Evolutionary conservation across 2,113 vertebrate genomes (phyloP).

Genomic region (Pomatorhinus ruficollis): DNA sequence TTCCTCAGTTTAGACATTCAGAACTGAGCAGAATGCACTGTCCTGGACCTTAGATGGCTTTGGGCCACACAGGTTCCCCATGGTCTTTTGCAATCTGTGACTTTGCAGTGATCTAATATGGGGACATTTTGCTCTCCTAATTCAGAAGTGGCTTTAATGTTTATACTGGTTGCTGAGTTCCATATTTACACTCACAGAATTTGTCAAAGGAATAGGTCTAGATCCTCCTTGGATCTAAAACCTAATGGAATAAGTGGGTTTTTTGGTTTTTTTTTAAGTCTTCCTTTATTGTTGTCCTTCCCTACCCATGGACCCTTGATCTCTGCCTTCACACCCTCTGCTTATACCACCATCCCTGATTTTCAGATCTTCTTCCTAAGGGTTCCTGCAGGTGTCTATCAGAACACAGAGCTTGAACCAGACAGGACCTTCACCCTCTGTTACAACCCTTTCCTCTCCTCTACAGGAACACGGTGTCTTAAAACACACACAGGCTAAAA

Average conservation of each 20-base stretch:
- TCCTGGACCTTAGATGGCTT: background rate
- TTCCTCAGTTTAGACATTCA: background rate
- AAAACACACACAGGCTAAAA: background rate
- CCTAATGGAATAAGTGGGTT: background rate
- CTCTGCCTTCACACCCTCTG: background rate
- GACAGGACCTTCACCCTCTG: background rate
- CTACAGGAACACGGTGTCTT: fast-evolving
- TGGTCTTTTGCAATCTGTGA: background rate
- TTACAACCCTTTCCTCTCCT: background rate
- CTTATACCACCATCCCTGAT: background rate
- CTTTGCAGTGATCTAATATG: background rate
- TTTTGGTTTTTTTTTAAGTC: background rate
- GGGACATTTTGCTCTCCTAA: background rate
- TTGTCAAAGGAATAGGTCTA: background rate
- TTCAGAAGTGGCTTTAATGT: background rate
- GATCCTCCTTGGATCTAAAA: background rate
- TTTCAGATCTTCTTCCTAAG: background rate
- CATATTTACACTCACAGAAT: background rate
- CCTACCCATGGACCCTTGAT: background rate
- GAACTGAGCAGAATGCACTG: background rate
- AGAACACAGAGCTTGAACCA: background rate
- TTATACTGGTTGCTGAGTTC: background rate
- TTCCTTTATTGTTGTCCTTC: background rate
- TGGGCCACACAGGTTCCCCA: background rate
- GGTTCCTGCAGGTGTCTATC: background rate